Base-by-base conservation (phyloP, 2,888 invertebrate species). In the Cetonia aurata region DNA sequence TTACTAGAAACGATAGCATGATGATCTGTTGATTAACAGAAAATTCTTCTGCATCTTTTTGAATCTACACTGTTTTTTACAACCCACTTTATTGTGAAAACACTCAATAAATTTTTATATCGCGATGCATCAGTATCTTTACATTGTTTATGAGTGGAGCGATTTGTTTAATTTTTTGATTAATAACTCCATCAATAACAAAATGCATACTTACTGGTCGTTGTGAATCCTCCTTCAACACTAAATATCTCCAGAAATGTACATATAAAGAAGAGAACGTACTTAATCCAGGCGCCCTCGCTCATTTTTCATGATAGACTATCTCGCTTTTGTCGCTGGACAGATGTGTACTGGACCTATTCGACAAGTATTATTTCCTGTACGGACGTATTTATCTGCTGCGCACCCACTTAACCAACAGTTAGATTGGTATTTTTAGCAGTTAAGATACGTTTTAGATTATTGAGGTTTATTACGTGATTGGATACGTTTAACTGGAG, bases 211-310 rank as follows among this genome's bases (percentile, higher is more conserved):
- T 62, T 75, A 75, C 75, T 75, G 65, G 74, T 65, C 44, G 72
- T 57, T 8, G 74, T 56, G 65, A 71, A 73, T 71, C 75, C 72
- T 65, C 72, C 72, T 68, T 67, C 67, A 60, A 60, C 69, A 69
- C 13, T 37, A 19, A 50, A 65, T 15, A 50, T n/a, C 15, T 17
- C 15, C 37, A 65, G 17, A 41, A 12, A 65, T 10, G 17, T 50
- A 50, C 62, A 33, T 3, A 50, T 37, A 46, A 50, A 52, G 57
- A 71, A 50, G 17, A 67, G 52, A 65, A 70, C 33, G 57, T 70
- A 66, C 9, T 66, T 56, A 44, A 52, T 31, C 41, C 42, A 25
- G 15, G 50, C 60, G n/a, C 31, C 50, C 52, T 17, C 17, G 19
- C 41, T 62, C 69, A 69, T 69, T 53, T 37, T 37, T 69, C 62